These are phyloP conservation scores for Sardinella longiceps DNA, from an alignment of 2,797 vertebrate genomes.

Conservation along the genomic window DNA sequence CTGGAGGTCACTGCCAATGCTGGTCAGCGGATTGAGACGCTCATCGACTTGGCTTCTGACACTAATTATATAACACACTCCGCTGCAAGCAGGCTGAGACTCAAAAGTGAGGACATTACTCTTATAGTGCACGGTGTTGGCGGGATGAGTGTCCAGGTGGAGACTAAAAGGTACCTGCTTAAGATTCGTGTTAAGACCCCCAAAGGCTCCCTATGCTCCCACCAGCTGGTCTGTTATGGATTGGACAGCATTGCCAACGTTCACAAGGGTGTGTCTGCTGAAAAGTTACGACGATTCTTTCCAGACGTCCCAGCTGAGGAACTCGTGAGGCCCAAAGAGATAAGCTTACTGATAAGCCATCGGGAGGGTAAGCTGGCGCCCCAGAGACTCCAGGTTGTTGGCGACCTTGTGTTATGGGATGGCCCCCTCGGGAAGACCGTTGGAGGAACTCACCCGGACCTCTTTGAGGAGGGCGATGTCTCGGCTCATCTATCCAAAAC, in stretches of 20 bases:
- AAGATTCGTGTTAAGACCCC: background rate
- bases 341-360: too few relatives aligned
- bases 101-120: background rate
- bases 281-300: too few relatives aligned
- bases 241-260: constrained; percentile 29
- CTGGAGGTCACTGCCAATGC: constrained; percentile 23
- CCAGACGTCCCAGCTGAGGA: too few relatives aligned
- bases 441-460: background rate
- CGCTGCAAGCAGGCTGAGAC: background rate
- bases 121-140: background rate
- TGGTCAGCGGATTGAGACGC: constrained; percentile 7
- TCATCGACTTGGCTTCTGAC: constrained; percentile 13
- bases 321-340: too few relatives aligned
- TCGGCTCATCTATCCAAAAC: too few relatives aligned
- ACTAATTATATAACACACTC: background rate
- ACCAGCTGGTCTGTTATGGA: constrained; percentile 23
- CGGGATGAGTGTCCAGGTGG: background rate
- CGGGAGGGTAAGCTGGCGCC: too few relatives aligned
- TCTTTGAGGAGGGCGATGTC: background rate
- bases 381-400: too few relatives aligned
- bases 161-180: background rate
- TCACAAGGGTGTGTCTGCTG: background rate
- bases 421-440: too few relatives aligned
- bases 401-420: too few relatives aligned
- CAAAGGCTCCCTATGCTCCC: background rate